These are phyloP conservation scores for Sarcophaga peregrina DNA, from an alignment of 1,140 invertebrate genomes.

Conservation along the genomic window DNA sequence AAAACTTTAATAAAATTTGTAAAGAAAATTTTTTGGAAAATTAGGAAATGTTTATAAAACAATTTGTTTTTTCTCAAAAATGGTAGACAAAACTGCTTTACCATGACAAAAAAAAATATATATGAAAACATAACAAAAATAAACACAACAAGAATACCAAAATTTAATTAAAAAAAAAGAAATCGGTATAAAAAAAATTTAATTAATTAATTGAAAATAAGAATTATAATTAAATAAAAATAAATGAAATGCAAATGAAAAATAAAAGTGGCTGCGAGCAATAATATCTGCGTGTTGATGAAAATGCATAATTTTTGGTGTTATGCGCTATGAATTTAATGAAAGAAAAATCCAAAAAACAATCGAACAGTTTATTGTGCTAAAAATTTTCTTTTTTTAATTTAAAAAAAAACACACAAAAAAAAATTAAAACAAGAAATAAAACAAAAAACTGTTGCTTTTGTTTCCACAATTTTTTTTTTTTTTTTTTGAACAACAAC, in stretches of 20 bases:
- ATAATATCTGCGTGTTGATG: constrained; percentile 67
- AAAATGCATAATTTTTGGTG: constrained; percentile 64
- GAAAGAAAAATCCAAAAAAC: constrained; percentile 38
- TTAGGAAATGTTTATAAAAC: not conserved
- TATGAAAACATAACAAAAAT: not conserved
- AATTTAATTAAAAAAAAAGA: not conserved
- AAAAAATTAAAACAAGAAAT: not conserved
- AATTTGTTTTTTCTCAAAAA: not conserved
- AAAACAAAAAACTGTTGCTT: constrained; percentile 29
- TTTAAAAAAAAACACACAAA: not conserved
- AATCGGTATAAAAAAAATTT: not conserved
- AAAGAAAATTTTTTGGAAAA: not conserved
- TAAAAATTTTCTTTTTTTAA: not conserved
- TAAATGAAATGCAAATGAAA: constrained; percentile 27
- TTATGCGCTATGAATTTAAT: constrained; percentile 52
- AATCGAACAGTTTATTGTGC: constrained; percentile 63
- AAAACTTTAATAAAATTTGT: not conserved
- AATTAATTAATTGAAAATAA: too few species aligned
- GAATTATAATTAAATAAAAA: constrained; percentile 29
- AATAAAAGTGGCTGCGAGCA: constrained; percentile 59
- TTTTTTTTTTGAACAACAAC: not conserved
- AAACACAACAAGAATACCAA: constrained; percentile 1
- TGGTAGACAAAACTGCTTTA: not conserved
- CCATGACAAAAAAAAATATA: too few species aligned
- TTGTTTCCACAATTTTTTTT: not conserved